Conservation (phyloP, 92 coral and sea anemone species). For the Blastomussa wellsi region DNA sequence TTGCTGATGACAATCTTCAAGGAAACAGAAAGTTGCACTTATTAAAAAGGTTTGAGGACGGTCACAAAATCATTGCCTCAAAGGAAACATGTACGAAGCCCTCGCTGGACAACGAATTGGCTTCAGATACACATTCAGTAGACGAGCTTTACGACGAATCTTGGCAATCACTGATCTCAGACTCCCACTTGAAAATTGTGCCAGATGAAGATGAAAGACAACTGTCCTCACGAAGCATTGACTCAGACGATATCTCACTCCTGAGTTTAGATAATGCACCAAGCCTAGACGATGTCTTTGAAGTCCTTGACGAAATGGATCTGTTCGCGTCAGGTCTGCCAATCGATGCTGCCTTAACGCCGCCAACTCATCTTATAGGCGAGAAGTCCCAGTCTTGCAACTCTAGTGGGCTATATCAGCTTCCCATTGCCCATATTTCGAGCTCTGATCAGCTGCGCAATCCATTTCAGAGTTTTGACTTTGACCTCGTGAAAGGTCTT, state of each 20-base stretch:
- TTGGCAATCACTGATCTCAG: not conserved
- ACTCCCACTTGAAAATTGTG: not conserved
- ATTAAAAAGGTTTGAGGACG: not conserved
- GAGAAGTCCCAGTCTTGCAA: not conserved
- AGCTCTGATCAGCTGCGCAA: not conserved
- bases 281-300: conserved; percentile 17
- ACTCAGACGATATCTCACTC: conserved; percentile 13
- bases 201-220: not conserved
- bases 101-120: not conserved
- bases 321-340: not conserved
- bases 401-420: not conserved
- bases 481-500: not conserved
- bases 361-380: not conserved
- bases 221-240: conserved; percentile 4
- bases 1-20: not conserved
- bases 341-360: not conserved
- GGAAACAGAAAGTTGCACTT: not conserved
- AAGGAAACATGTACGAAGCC: not conserved
- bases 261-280: not conserved
- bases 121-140: not conserved
- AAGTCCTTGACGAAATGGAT: conserved; percentile 21
- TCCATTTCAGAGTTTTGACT: conserved; percentile 8
- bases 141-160: conserved; percentile 2
- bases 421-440: not conserved
- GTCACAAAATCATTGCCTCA: no score